These are phyloP conservation scores for Corvus cornix DNA, from an alignment of 2,113 vertebrate species.

Conservation along the genomic window DNA sequence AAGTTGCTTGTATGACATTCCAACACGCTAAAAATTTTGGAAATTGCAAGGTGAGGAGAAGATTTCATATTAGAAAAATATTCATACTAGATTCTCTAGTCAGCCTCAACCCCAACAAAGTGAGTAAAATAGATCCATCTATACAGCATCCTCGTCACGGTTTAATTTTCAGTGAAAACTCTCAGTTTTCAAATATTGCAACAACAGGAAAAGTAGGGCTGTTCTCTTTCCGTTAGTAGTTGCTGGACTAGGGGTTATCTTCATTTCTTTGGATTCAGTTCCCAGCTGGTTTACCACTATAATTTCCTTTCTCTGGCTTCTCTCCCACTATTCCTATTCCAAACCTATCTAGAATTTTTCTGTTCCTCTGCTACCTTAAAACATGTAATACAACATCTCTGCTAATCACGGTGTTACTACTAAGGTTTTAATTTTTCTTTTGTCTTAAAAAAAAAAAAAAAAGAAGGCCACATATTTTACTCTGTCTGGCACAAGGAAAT, in stretches of 20 bases:
- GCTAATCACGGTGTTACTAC: neutral
- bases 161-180: neutral
- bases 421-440: neutral
- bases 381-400: fast-evolving
- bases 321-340: neutral
- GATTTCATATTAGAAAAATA: neutral
- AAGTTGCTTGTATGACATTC: neutral
- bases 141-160: neutral
- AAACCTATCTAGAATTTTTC: neutral
- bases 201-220: neutral
- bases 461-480: neutral
- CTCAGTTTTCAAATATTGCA: neutral
- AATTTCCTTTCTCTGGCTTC: neutral
- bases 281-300: neutral
- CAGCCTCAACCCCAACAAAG: fast-evolving
- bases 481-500: neutral
- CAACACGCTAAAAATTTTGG: neutral
- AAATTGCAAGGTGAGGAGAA: neutral
- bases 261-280: neutral
- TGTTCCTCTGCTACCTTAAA: neutral
- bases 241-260: neutral
- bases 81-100: fast-evolving
- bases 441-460: neutral
- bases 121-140: neutral
- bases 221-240: neutral